These are phyloP conservation scores for Dipus sagitta DNA, from an alignment of 2,797 vertebrate genomes.

Conservation along the genomic window DNA sequence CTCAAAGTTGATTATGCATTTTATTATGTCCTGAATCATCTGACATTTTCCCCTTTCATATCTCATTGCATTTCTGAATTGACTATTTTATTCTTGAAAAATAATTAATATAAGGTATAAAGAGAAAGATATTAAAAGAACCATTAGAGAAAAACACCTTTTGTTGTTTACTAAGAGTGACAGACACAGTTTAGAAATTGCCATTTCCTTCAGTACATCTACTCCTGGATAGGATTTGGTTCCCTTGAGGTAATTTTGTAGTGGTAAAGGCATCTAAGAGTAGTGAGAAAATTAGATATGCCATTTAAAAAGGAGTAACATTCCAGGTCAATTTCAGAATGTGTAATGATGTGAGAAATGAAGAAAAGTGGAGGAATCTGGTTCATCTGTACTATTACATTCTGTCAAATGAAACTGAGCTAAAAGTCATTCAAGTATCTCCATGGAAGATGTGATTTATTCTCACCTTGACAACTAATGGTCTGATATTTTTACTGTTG, in stretches of 20 bases:
- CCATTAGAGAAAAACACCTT: not conserved
- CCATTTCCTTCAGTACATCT: not conserved
- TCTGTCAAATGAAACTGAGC: not conserved
- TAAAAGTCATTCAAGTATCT: not conserved
- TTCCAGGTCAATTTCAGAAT: slow-evolving; percentile 51
- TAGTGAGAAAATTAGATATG: slow-evolving; percentile 19
- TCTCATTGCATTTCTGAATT: not conserved
- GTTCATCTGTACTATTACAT: not conserved
- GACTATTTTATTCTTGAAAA: not conserved
- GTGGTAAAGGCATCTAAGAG: not conserved
- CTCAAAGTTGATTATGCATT: not conserved
- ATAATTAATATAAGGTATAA: not conserved
- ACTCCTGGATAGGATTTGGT: not conserved
- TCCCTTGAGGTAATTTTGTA: not conserved
- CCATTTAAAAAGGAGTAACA: slow-evolving; percentile 43
- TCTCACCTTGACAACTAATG: slow-evolving; percentile 20
- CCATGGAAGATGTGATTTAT: not conserved
- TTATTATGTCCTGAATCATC: not conserved
- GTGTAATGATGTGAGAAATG: slow-evolving; percentile 67
- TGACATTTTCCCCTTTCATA: not conserved
- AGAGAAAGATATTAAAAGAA: not conserved
- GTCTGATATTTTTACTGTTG: not conserved
- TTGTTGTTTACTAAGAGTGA: not conserved
- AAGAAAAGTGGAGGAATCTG: slow-evolving; percentile 25
- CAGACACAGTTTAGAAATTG: not conserved